Evolutionary conservation across 2,797 vertebrate genomes (phyloP), one percentile per base, ranked within the genome.

Genomic region (Taeniopygia guttata): DNA sequence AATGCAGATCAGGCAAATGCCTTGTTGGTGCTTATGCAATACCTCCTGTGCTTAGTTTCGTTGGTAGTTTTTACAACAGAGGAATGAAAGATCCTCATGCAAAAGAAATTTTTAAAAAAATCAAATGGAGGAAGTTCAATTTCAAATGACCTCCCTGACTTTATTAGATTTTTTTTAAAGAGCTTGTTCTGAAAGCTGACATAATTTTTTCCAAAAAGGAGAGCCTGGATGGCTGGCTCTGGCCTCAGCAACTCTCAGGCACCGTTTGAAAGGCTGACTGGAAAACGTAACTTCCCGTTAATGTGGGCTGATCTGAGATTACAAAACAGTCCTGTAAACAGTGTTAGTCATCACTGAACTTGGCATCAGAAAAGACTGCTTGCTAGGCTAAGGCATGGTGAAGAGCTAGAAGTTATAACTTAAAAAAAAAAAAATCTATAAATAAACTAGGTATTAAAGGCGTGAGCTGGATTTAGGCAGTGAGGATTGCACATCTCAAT

Each of bases 261-360:
- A 94, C 79, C 12, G 3, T 73, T 93, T 91, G 73, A 79, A 67
- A 84, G 83, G 70, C 76, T 70, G 93, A 94, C 20, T 80, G 95
- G 93, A 96, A 95, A 97, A 94, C 80, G 87, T 84, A 96, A 96
- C 89, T 96, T 96, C 94, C 96, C 92, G 68, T 94, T 93, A 82
- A 82, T 55, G 94, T 93, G 93, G 95, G 95, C 78, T 83, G 94
- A 88, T 90, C 77, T 45, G 93, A 94, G 95, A 95, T 96, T 96
- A 96, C 96, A 96, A 95, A 96, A 96, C 83, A 90, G 85, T 77
- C 85, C 96, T 95, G 95, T 96, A 95, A 96, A 96, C 73, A 96
- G 76, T 7, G 77, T 96, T 97, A 96, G 95, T 96, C 95, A 96
- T 87, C 91, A 48, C 70, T 60, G 76, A 91, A 95, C 82, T 95